Conservation (phyloP, 2,888 invertebrate species). For the Colletes collaris region DNA sequence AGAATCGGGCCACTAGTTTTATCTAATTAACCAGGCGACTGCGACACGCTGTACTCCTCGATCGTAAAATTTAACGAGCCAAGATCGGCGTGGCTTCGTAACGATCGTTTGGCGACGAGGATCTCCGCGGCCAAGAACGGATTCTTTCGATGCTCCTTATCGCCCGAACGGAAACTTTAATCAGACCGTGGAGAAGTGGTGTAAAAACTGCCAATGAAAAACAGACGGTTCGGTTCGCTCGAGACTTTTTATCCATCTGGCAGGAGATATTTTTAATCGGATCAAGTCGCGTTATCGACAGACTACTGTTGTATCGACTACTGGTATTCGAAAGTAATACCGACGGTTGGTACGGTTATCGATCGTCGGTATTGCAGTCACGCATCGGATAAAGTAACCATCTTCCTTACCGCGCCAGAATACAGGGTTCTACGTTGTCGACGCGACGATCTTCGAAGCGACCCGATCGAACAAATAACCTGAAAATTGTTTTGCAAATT, state of each 20-base stretch:
- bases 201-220: too few relatives aligned
- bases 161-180: not conserved
- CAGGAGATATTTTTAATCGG: too few relatives aligned
- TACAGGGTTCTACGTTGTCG: not conserved
- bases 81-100: slow-evolving; percentile 59
- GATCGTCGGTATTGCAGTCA: not conserved
- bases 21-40: slow-evolving; percentile 72
- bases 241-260: too few relatives aligned
- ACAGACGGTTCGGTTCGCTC: too few relatives aligned
- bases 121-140: not conserved
- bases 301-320: not conserved
- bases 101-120: not conserved
- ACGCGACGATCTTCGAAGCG: not conserved
- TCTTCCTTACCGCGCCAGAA: not conserved
- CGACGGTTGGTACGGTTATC: not conserved
- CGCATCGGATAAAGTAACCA: accelerated
- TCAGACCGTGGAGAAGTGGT: not conserved
- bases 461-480: not conserved
- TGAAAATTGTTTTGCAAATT: not conserved
- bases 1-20: slow-evolving; percentile 69
- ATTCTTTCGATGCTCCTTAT: slow-evolving; percentile 4
- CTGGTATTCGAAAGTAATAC: not conserved
- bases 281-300: too few relatives aligned
- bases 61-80: slow-evolving; percentile 74
- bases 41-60: slow-evolving; percentile 38